These are phyloP conservation scores for Eledona agricola DNA, from an alignment of 2,888 invertebrate genomes.

Conservation along the genomic window DNA sequence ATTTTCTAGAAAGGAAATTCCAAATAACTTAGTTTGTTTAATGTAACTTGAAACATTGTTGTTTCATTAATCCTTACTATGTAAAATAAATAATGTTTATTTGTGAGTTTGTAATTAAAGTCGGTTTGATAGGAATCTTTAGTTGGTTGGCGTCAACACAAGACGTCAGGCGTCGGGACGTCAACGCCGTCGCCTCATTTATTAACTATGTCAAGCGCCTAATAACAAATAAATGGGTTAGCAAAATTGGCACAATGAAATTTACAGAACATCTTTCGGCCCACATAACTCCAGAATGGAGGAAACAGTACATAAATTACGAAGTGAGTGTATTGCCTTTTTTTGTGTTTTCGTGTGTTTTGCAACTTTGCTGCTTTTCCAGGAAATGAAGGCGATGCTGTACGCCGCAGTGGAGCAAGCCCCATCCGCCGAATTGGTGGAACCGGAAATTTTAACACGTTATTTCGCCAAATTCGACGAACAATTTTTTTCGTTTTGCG, in stretches of 20 bases:
- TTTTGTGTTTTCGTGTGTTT: constrained; percentile 1
- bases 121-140: constrained; percentile 10
- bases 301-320: constrained; percentile 84
- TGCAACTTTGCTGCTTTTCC: constrained; percentile 20
- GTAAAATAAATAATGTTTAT: neutral
- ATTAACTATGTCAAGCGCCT: constrained; percentile 20
- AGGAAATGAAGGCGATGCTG: constrained; percentile 87
- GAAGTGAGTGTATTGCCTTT: constrained; percentile 64
- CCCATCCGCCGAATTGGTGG: constrained; percentile 78
- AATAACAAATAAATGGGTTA: constrained; percentile 30
- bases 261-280: constrained; percentile 95
- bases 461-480: constrained; percentile 85
- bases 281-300: constrained; percentile 93
- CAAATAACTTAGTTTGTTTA: too few relatives aligned
- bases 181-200: constrained; percentile 22
- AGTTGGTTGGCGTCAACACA: neutral
- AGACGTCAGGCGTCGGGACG: constrained; percentile 32
- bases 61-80: too few relatives aligned
- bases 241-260: constrained; percentile 76
- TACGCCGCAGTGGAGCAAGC: constrained; percentile 82
- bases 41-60: too few relatives aligned
- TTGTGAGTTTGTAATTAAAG: neutral
- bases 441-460: constrained; percentile 73
- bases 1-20: too few relatives aligned
- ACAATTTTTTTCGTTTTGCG: constrained; percentile 84